Evolutionary conservation across 2,797 vertebrate genomes (phyloP), one percentile per base, ranked within the genome.

Genomic region (Denticeps clupeoides): DNA sequence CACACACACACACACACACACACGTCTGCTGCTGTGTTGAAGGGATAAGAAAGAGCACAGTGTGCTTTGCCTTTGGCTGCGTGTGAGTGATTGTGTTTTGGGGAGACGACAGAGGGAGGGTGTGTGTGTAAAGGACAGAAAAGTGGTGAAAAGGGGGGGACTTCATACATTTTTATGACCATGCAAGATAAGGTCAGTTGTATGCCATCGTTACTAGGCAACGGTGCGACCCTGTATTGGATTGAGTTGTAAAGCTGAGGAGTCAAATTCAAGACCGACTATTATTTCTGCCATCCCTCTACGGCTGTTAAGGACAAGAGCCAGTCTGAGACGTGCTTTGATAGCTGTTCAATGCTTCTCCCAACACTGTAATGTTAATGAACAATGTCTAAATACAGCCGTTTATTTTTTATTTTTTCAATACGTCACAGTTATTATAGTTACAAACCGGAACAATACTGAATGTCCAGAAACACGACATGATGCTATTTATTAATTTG

Each of bases 161-260:
- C 76, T 82, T 86, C 81, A 85, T 84, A 82, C 80, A 86, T 85
- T 86, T 85, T 85, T 83, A 86, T 86, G 81, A 84, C 82, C 78
- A 78, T 75, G 78, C 38, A 33, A 83, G 81, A 86, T 85, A 85
- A 86, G 82, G 82, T 86, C 83, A 85, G 81, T 77, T 75, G 78
- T 81, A 80, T 82, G 76, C 82, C 73, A 76, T 79, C 56, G 83
- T 86, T 86, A 82, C 83, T 82, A 85, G 80, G 83, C 83, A 86
- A 86, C 82, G 73, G 74, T 68, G 80, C 74, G 71, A 82, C 82
- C 83, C 77, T 69, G 75, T 78, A 74, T 77, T 72, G 70, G 78
- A 82, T 81, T 75, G 78, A 82, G 82, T 79, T 80, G 78, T 75
- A 80, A 79, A 79, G 71, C 77, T 65, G 77, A 76, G 74, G 80